These are phyloP conservation scores for Hylomyscus alleni DNA, from an alignment of 2,797 vertebrate species.

Conservation along the genomic window DNA sequence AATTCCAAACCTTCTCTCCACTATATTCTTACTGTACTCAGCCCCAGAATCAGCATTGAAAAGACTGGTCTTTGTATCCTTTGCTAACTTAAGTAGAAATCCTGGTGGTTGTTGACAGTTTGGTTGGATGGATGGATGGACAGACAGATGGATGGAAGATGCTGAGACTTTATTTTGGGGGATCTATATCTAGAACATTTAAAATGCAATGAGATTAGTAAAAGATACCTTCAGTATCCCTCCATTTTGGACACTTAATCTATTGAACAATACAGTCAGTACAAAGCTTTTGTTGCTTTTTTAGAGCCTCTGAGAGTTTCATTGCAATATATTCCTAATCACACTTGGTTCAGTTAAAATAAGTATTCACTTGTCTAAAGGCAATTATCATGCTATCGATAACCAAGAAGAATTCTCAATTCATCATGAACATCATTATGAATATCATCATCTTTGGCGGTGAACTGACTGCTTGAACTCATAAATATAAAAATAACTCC, in stretches of 20 bases:
- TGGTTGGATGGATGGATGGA: background rate
- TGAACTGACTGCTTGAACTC: slow-evolving; percentile 60
- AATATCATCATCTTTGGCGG: slow-evolving; percentile 58
- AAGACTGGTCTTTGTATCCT: background rate
- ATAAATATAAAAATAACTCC: slow-evolving; percentile 36
- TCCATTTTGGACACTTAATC: background rate
- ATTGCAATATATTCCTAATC: slow-evolving; percentile 11
- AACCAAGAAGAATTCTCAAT: slow-evolving; percentile 75
- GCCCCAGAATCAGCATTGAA: background rate
- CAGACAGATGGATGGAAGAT: background rate
- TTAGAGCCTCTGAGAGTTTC: background rate
- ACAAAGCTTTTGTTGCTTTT: background rate
- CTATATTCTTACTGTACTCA: background rate
- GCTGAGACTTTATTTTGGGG: background rate
- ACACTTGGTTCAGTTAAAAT: slow-evolving; percentile 63
- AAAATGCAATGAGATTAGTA: background rate
- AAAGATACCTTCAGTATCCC: background rate
- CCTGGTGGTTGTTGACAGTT: background rate
- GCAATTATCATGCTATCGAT: slow-evolving; percentile 71
- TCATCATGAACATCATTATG: slow-evolving; percentile 61
- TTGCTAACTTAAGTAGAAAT: background rate
- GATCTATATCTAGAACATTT: background rate
- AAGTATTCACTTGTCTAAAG: slow-evolving; percentile 70
- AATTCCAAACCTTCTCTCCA: background rate
- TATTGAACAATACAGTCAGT: background rate